phyloP scores from a whole-genome alignment of 2,888 invertebrate genomes.

The Mythimna vitellina region DNA sequence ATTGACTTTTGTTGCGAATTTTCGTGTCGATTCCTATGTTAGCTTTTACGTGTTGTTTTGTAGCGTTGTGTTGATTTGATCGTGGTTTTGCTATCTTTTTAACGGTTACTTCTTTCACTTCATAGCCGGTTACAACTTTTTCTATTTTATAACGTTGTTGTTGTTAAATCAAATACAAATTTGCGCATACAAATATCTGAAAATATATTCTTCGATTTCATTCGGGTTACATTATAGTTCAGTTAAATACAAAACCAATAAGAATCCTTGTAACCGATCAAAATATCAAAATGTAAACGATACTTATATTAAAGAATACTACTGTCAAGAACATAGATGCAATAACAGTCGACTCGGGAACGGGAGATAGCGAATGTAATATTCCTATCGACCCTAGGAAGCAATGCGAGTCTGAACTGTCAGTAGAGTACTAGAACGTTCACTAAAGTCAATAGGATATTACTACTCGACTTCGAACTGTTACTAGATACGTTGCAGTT shows the following conservation, averaged over 20 bases:
- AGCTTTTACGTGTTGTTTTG: constrained; percentile 21
- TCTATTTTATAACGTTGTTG: no score
- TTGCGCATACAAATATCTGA: background rate
- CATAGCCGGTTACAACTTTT: background rate
- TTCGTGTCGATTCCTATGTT: constrained; percentile 22
- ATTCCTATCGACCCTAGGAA: constrained; percentile 29
- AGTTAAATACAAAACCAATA: background rate
- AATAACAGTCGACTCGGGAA: constrained; percentile 40
- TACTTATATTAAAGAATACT: constrained; percentile 25
- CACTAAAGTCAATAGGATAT: constrained; percentile 31
- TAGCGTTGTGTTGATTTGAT: background rate
- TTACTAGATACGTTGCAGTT: background rate
- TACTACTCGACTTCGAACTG: constrained; percentile 24
- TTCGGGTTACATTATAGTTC: background rate
- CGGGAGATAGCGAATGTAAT: constrained; percentile 47
- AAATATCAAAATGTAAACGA: constrained; percentile 19
- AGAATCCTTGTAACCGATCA: constrained; percentile 12
- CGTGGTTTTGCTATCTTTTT: constrained; percentile 1
- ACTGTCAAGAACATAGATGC: constrained; percentile 26
- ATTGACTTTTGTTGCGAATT: constrained; percentile 38
- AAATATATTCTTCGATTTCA: background rate
- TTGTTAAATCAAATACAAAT: no score
- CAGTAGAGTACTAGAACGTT: constrained; percentile 15
- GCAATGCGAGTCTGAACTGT: constrained; percentile 27
- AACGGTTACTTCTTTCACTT: background rate